Evolutionary conservation across 2,888 invertebrate genomes (phyloP).

Genomic region (Polydrusus pterygomalis): DNA sequence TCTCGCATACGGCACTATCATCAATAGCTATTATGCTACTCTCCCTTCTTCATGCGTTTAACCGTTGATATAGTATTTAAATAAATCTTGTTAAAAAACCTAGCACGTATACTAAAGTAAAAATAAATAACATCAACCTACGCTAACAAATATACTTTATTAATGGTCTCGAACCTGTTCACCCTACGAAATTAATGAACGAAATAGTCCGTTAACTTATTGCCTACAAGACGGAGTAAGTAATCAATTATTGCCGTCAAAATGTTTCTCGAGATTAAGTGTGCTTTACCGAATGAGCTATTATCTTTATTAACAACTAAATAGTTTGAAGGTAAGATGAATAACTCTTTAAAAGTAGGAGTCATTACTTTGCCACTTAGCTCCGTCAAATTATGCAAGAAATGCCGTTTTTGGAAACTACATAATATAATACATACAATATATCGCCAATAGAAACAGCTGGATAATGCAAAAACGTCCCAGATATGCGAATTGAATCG

Average conservation of each 20-base stretch:
- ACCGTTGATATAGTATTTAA: too few relatives aligned
- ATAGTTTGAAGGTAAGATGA: neutral
- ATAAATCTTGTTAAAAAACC: neutral
- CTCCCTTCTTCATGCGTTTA: too few relatives aligned
- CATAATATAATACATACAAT: too few relatives aligned
- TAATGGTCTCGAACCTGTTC: conserved; percentile 3
- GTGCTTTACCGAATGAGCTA: conserved; percentile 8
- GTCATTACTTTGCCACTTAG: too few relatives aligned
- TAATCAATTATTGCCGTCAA: conserved; percentile 15
- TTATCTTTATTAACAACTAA: conserved; percentile 14
- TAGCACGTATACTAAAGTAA: neutral
- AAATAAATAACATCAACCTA: neutral
- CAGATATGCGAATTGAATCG: too few relatives aligned
- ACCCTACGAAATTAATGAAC: conserved; percentile 14
- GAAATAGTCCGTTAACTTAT: conserved; percentile 19
- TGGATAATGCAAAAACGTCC: too few relatives aligned
- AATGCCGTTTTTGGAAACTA: too few relatives aligned
- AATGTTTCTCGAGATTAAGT: conserved; percentile 18
- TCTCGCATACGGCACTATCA: too few relatives aligned
- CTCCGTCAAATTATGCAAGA: too few relatives aligned
- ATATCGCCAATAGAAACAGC: too few relatives aligned
- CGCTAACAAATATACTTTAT: neutral
- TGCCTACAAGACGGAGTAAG: conserved; percentile 8
- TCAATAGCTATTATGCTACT: too few relatives aligned
- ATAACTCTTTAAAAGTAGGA: neutral